Base-by-base conservation (phyloP, 2,797 vertebrate genomes). In the Triplophysa yarkandensis region DNA sequence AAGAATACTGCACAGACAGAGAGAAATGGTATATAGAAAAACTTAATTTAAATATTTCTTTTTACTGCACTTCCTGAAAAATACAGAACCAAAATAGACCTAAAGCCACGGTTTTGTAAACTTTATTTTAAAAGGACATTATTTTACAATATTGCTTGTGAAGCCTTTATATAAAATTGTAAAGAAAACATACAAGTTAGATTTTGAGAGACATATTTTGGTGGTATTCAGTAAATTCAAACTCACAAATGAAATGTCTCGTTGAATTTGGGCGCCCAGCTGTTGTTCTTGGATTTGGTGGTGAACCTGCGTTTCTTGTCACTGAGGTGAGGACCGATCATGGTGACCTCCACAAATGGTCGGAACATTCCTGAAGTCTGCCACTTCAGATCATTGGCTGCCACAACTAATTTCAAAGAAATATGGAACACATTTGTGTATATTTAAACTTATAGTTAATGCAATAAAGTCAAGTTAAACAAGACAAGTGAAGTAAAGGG, bases 201-300 rank as follows among this genome's bases (percentile, higher is more conserved):
- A n/a, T n/a, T n/a, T n/a, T n/a, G n/a, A n/a, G n/a, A n/a, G n/a
- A n/a, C n/a, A n/a, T n/a, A n/a, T n/a, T n/a, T n/a, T n/a, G n/a
- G n/a, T n/a, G n/a, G n/a, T n/a, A n/a, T n/a, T n/a, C n/a, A n/a
- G n/a, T n/a, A n/a, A n/a, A 6, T 34, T 36, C 32, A 6, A 69
- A 94, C 97, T 95, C 88, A 99, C 98, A 98, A 99, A 82, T 98
- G 93, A 83, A 98, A 99, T 0, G 92, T 97, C 87, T 99, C 98
- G 2, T 95, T 98, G 91, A 95, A 99, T 77, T 98, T 98, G 46
- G 98, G 98, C 14, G 95, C 93, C 98, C 98, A 99, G 91, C 93
- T 96, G 93, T 98, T 99, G 88, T 96, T 99, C 88, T 99, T 99
- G 19, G 98, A 99, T 84, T 99, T 99, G 65, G 96, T 98, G 85